Evolutionary conservation across 2,888 invertebrate genomes (phyloP).

Genomic region (Protonemura montana): DNA sequence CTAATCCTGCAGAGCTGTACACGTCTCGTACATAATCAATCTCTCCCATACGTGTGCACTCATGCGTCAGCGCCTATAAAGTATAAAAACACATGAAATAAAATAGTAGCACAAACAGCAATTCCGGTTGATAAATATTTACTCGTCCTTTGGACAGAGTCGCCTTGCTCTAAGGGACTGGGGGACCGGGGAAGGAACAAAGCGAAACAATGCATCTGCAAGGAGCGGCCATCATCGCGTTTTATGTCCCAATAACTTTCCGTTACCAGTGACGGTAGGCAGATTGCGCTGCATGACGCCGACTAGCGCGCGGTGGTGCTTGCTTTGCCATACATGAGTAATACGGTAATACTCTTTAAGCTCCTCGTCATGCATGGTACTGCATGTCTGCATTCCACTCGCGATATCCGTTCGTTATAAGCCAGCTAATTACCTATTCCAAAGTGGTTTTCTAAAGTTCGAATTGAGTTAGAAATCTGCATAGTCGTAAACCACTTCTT

Average conservation of each 20-base stretch:
- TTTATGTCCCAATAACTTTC: conserved; percentile 35
- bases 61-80: not conserved
- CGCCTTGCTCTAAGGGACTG: too few relatives aligned
- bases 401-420: too few relatives aligned
- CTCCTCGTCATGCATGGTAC: too few relatives aligned
- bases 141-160: not conserved
- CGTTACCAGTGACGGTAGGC: conserved; percentile 26
- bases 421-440: too few relatives aligned
- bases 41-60: not conserved
- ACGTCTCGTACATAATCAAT: not conserved
- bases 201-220: conserved; percentile 8
- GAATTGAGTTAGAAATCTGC: too few relatives aligned
- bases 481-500: too few relatives aligned
- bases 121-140: conserved; percentile 29
- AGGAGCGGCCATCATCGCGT: conserved; percentile 26
- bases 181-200: not conserved
- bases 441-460: too few relatives aligned
- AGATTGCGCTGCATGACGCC: conserved; percentile 2
- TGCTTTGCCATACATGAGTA: not conserved
- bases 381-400: too few relatives aligned
- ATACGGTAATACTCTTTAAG: too few relatives aligned
- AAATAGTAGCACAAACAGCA: conserved; percentile 13
- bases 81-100: not conserved
- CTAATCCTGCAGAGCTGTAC: too few relatives aligned
- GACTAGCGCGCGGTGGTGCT: not conserved